Percentiles rank a stretch among this genome's conserved stretches.
Conservation (phyloP, 2,113 vertebrate genomes). For the Xiphias gladius region DNA sequence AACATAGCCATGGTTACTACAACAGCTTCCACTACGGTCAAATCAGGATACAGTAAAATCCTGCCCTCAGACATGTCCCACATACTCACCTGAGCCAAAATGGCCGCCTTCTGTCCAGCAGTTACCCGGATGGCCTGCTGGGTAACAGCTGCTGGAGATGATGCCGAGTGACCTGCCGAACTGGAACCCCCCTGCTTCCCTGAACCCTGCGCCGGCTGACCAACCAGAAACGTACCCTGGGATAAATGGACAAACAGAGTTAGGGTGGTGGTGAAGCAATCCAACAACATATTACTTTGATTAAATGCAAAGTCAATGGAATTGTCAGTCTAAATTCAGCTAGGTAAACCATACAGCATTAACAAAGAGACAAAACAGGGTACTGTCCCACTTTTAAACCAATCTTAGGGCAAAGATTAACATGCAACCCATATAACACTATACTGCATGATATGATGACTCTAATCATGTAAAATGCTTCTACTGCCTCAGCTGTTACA, state of each 20-base stretch:
- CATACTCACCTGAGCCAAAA: constrained; percentile 91
- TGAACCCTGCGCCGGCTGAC: constrained; percentile 91
- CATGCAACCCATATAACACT: not conserved
- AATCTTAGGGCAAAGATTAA: not conserved
- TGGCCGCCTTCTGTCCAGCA: constrained; percentile 94
- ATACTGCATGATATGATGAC: not conserved
- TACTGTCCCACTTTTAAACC: not conserved
- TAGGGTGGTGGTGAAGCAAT: too few relatives aligned
- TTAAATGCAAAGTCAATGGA: not conserved
- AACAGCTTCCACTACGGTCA: not conserved
- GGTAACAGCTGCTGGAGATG: constrained; percentile 87
- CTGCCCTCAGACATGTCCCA: not conserved
- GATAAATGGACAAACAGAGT: not conserved
- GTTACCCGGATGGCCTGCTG: constrained; percentile 94
- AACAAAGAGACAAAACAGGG: not conserved
- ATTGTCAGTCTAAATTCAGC: not conserved
- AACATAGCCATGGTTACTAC: not conserved
- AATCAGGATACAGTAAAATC: not conserved
- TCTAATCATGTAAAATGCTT: not conserved
- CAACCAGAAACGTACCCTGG: constrained; percentile 97
- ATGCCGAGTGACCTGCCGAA: constrained; percentile 85
- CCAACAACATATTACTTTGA: not conserved
- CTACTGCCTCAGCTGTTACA: not conserved
- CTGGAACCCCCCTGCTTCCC: constrained; percentile 89
- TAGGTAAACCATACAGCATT: too few relatives aligned